phyloP scores from a whole-genome alignment of 2,797 vertebrate species.

The Scomberomorus guttatus region DNA sequence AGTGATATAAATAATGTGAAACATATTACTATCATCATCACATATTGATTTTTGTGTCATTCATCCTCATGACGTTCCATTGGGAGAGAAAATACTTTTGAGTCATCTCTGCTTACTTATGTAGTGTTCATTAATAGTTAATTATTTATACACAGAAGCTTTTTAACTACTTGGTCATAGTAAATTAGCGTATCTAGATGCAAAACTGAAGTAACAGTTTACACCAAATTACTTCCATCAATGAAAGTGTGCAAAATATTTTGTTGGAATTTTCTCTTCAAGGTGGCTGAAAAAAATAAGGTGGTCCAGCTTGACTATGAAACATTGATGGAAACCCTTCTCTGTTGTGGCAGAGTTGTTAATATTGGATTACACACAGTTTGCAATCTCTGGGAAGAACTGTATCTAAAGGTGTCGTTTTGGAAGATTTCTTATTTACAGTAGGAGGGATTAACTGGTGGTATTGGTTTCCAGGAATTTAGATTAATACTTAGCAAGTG shows the following conservation, averaged over 20 bases:
- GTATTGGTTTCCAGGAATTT: conserved; percentile 58
- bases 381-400: conserved; percentile 38
- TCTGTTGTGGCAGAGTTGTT: conserved; percentile 26
- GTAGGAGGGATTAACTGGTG: conserved; percentile 55
- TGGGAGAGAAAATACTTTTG: not conserved
- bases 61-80: not conserved
- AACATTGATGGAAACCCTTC: not conserved
- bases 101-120: not conserved
- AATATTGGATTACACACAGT: conserved; percentile 48
- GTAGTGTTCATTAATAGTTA: not conserved
- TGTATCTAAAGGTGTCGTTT: conserved; percentile 37
- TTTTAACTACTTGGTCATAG: not conserved
- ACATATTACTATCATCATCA: not conserved
- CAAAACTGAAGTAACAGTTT: not conserved
- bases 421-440: conserved; percentile 51
- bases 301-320: not conserved
- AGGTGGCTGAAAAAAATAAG: not conserved
- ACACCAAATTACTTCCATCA: not conserved
- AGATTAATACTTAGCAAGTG: conserved; percentile 56
- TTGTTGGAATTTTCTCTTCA: not conserved
- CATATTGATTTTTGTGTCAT: not conserved
- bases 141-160: not conserved
- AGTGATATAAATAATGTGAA: not conserved
- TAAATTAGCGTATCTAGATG: not conserved
- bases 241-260: conserved; percentile 1